Base-by-base conservation (phyloP, 2,888 invertebrate genomes). In the Trypoxylon attenuatum region DNA sequence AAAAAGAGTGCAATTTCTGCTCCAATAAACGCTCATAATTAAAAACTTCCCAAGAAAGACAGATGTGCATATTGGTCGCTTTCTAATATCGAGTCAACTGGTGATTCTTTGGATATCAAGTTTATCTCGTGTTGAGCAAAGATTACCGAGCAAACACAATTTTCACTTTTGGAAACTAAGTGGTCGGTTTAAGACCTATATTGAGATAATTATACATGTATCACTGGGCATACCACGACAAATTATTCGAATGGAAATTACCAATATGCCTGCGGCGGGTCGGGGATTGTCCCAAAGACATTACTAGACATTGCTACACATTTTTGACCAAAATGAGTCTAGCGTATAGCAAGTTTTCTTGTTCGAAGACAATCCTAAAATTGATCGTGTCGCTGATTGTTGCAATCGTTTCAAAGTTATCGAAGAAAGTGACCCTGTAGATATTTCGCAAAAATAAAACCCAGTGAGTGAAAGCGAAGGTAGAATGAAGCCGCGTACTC, bases 401-500 rank as follows among this genome's bases (percentile, higher is more conserved):
- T 13, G 33, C 10, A 23, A 18, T 15, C 13, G 25, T 8, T 25
- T 15, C 18, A n/a, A 15, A 19, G 22, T 1, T 16, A 38, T 47
- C 47, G 38, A 57, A 21, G 33, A 33, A 33, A 33, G 33, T 33
- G 33, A 33, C 33, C 33, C 13, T 33, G 33, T 13, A 1, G 8
- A 2, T 33, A 33, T 33, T 33, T 33, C 33, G 33, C 33, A 19
- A 63, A 29, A 19, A 42, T 22, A 47, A 46, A 63, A 57, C 29
- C 5, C 50, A 21, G 47, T 18, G 50, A 54, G 46, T 6, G 59
- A 55, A 59, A 64, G 54, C 53, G 25, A 22, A 25, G 41, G 39
- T 16, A 43, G 54, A 42, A 52, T 23, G 41, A 18, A 25, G 18
- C 41, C 43, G n/a, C 52, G n/a, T 15, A 33, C 25, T 13, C 39